Evolutionary conservation across 2,113 vertebrate species (phyloP).

Genomic region (Phoenicopterus ruber): DNA sequence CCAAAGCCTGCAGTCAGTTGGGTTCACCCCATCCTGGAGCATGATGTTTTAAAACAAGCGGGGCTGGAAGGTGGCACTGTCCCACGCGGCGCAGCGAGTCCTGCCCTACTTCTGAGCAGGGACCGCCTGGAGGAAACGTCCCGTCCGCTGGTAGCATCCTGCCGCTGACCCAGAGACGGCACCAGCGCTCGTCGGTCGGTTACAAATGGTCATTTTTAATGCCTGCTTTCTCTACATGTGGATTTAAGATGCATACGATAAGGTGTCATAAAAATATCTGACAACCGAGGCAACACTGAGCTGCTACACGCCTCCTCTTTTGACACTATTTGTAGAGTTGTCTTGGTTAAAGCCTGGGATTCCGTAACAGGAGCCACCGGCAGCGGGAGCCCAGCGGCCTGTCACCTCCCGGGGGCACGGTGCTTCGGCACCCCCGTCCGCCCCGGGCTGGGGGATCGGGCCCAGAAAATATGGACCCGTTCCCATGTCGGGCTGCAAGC

Average conservation of each 20-base stretch:
- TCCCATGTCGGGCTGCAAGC: background rate
- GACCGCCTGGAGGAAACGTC: background rate
- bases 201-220: background rate
- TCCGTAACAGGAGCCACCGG: background rate
- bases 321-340: background rate
- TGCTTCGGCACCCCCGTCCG: background rate
- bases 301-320: background rate
- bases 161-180: background rate
- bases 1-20: background rate
- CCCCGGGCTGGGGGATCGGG: rapidly evolving
- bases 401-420: background rate
- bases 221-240: background rate
- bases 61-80: background rate
- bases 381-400: background rate
- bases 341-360: background rate
- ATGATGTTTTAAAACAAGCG: rapidly evolving
- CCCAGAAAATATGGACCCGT: background rate
- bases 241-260: background rate
- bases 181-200: rapidly evolving
- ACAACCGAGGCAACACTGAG: background rate
- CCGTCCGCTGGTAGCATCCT: background rate
- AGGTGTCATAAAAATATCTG: background rate
- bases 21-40: rapidly evolving
- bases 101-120: background rate
- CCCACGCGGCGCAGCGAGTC: rapidly evolving